Base-by-base conservation (phyloP, 2,797 vertebrate species). In the Oreonectes daqikongensis region DNA sequence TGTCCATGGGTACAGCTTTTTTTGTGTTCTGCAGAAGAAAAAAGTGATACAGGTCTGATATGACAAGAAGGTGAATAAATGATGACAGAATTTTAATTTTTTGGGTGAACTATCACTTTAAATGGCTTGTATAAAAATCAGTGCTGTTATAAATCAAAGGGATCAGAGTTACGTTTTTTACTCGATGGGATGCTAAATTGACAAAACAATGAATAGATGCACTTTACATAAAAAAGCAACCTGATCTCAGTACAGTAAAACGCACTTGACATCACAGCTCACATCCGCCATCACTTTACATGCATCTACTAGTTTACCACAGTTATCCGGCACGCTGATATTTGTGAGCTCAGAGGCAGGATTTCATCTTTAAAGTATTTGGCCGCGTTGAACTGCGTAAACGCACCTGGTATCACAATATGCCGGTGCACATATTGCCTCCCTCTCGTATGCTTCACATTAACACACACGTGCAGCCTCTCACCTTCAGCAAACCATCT, bases 321-420 rank as follows among this genome's bases (percentile, higher is more conserved):
- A 38, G 69, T 81, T 55, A 50, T 22, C 64, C 14, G n/a, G 73
- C 35, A 40, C 38, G 50, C 55, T 69, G 53, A 55, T 69, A 59
- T 67, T 52, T 69, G 63, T 68, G 32, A 72, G 66, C 22, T 79
- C 60, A 77, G 69, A 53, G 69, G 63, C 65, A 42, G 66, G 44
- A 30, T 59, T 67, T 59, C 57, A 67, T 72, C 50, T 78, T 78
- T 72, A 72, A 80, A 80, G 57, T 72, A 74, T 84, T 72, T 74
- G 55, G 59, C 77, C 63, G 50, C 48, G n/a, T n/a, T n/a, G n/a
- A 72, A 77, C 38, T 65, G 74, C 69, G 32, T 71, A 52, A 69
- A 24, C 35, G 67, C 57, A 72, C 60, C 50, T 78, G 79, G 42
- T 63, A 69, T 68, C 64, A 57, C 64, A 68, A 68, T 68, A 38